Evolutionary conservation across 1,140 invertebrate genomes (phyloP), one percentile per base, ranked within the genome.

Genomic region (Drosophila obscura): DNA sequence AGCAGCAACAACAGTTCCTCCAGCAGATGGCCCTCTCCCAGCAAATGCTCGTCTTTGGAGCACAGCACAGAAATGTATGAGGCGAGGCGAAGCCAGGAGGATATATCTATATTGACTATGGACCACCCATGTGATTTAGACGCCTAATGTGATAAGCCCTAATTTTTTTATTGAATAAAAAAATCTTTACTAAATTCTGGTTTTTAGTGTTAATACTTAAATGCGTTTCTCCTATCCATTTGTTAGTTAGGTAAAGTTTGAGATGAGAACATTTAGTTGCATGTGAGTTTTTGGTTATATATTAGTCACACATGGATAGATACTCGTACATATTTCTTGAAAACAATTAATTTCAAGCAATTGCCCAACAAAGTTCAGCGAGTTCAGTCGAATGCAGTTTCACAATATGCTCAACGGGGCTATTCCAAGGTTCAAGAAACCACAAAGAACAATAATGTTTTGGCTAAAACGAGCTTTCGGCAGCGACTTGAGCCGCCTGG

Each of bases 21-120:
- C 56, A 65, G 50, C 67, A 87, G 61, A 85, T 85, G 82, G 48
- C 82, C 9, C 63, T 87, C 13, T 87, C 82, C 0, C 82, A 85
- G 59, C 82, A 87, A 24, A 62, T 87, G 24, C 60, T 87, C 43
- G 68, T 88, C 65, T 87, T 87, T 45, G 83, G 82, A 15, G 31
- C 59, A 1, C 66, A 68, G n/a, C 69, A 45, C 1, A 79, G 19
- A 62, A 5, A 26, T 24, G 44, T 16, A 13, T 26, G 19, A 19
- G 19, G 19, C 19, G 19, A 19, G 28, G 9, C 13, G 11, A 8
- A 2, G 11, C 5, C 8, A 50, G 8, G 4, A 19, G 8, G 0
- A 43, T 7, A 9, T 7, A 16, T 46, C 48, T 39, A 13, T 43
- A 66, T 46, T 49, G 51, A 65, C 39, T 60, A 58, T 62, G 57